Conservation (phyloP, 2,888 invertebrate genomes). For the Drosophila limbata region DNA sequence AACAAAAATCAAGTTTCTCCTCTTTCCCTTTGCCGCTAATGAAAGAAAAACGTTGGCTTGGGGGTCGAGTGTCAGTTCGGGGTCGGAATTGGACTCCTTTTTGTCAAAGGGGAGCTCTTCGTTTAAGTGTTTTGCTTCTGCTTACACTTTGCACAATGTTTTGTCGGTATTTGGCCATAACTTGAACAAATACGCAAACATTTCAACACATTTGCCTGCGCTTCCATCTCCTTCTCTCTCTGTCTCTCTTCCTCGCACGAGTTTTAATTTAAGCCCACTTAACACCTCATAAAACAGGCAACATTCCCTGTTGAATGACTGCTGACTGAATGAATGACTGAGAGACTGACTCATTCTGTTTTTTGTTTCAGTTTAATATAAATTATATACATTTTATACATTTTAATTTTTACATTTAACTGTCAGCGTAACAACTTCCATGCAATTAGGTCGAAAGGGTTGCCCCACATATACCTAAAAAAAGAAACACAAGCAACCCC, state of each 20-base stretch:
- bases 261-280: constrained; percentile 83
- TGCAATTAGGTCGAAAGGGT: constrained; percentile 82
- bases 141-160: constrained; percentile 49
- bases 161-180: constrained; percentile 67
- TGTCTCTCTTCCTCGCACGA: constrained; percentile 25
- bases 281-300: constrained; percentile 80
- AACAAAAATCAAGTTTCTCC: constrained; percentile 73
- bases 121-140: constrained; percentile 52
- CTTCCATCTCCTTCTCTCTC: background rate
- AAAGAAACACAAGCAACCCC: constrained; percentile 43
- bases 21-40: constrained; percentile 45
- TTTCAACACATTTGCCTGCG: constrained; percentile 70
- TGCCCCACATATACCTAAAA: constrained; percentile 32
- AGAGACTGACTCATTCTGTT: constrained; percentile 33
- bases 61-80: constrained; percentile 40
- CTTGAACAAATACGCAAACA: constrained; percentile 78
- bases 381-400: constrained; percentile 78
- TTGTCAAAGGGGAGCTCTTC: constrained; percentile 12
- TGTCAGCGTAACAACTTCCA: constrained; percentile 75
- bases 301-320: constrained; percentile 63
- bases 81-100: constrained; percentile 21
- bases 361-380: constrained; percentile 63
- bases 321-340: constrained; percentile 28
- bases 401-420: constrained; percentile 79
- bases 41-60: constrained; percentile 45